Percentiles rank a stretch among this genome's conserved stretches.
These are phyloP conservation scores for Neopelma chrysocephalum DNA, from an alignment of 2,797 vertebrate species.

Conservation along the genomic window DNA sequence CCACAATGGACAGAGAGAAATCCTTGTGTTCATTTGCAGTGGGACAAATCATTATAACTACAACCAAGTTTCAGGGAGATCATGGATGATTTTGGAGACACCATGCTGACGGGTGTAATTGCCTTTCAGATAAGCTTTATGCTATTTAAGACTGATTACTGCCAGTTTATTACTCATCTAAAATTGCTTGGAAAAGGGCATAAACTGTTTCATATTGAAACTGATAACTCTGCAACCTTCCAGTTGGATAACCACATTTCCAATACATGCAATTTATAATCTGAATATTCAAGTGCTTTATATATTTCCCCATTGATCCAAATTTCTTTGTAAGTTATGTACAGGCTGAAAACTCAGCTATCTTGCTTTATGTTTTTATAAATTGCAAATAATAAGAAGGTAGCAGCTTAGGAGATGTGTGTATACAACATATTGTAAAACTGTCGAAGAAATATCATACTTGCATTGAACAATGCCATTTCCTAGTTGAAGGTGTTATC, in stretches of 20 bases:
- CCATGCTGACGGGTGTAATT: constrained; percentile 52
- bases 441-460: neutral
- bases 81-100: constrained; percentile 44
- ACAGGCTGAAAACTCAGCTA: neutral
- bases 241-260: constrained; percentile 36
- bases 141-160: constrained; percentile 59
- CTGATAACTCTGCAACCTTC: constrained; percentile 40
- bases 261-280: constrained; percentile 15
- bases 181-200: constrained; percentile 60
- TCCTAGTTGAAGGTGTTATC: neutral
- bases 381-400: neutral
- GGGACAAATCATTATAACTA: neutral
- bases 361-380: neutral
- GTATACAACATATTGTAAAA: neutral
- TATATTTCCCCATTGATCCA: constrained; percentile 39
- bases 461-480: neutral
- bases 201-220: constrained; percentile 54
- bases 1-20: neutral
- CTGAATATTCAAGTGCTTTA: constrained; percentile 39
- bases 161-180: constrained; percentile 16
- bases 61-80: constrained; percentile 3
- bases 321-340: neutral
- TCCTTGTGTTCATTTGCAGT: constrained; percentile 1
- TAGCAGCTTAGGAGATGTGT: neutral
- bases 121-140: constrained; percentile 54